Conservation (phyloP, 1,140 invertebrate genomes). For the Panagrolaimus sp. region DNA sequence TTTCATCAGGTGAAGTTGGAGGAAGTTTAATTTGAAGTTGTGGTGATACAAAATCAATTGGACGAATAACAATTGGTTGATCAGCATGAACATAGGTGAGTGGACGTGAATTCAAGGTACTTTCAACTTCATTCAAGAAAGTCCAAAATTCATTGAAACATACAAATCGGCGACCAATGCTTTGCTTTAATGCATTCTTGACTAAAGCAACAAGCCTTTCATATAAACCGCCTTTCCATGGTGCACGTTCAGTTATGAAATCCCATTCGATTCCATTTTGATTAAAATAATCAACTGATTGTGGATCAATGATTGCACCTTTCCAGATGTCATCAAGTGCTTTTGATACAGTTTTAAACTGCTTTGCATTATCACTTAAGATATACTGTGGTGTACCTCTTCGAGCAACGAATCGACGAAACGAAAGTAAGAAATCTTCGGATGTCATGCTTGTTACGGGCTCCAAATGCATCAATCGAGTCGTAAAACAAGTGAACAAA, state of each 20-base stretch:
- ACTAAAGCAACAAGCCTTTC: constrained; percentile 16
- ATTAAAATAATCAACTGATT: not conserved
- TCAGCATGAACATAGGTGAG: not conserved
- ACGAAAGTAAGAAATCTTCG: not conserved
- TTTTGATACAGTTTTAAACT: not conserved
- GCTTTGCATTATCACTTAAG: constrained; percentile 8
- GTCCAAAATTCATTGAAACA: not conserved
- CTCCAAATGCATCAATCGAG: constrained; percentile 12
- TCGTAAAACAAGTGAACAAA: constrained; percentile 14
- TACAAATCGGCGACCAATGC: not conserved
- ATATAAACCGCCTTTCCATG: constrained; percentile 16
- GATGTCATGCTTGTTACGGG: not conserved
- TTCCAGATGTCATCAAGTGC: not conserved
- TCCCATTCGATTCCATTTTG: not conserved
- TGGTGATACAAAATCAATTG: not conserved
- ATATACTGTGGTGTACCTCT: not conserved
- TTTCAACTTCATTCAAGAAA: not conserved
- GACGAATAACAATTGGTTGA: not conserved
- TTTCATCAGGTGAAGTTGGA: not conserved
- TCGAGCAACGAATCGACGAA: constrained; percentile 12
- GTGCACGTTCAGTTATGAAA: not conserved
- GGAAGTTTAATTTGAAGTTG: not conserved
- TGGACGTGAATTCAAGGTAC: not conserved
- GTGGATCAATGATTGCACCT: not conserved
- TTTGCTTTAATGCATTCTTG: constrained; percentile 10